A percentile compares a stretch with the other conserved stretches of the same genome.
Conservation (phyloP, 2,888 invertebrate genomes). For the Phortica okadai region DNA sequence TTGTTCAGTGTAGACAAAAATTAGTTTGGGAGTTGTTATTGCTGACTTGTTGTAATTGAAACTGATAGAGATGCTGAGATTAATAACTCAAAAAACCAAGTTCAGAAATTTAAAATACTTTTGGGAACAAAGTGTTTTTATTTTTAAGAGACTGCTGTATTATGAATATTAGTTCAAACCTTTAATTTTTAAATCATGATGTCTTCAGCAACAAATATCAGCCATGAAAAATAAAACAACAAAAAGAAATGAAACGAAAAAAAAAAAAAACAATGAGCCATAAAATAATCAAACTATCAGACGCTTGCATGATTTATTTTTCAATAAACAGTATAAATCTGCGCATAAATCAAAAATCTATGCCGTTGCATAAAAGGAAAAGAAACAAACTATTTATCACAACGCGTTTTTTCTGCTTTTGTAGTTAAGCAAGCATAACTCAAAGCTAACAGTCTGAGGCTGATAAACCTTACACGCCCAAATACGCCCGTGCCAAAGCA, state of each 20-base stretch:
- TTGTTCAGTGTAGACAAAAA: too few relatives aligned
- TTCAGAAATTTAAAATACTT: too few relatives aligned
- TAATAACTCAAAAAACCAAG: too few relatives aligned
- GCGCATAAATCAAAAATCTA: conserved; percentile 18
- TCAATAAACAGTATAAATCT: conserved; percentile 23
- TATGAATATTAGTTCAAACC: too few relatives aligned
- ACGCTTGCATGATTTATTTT: conserved; percentile 31
- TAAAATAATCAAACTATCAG: conserved; percentile 26
- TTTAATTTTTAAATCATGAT: too few relatives aligned
- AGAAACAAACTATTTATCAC: neutral
- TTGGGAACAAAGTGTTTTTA: too few relatives aligned
- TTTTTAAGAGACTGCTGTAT: too few relatives aligned
- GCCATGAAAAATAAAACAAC: neutral
- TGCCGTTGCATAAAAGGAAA: neutral
- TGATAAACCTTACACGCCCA: conserved; percentile 11
- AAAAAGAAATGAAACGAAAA: neutral
- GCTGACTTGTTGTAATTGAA: too few relatives aligned
- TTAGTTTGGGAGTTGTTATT: too few relatives aligned
- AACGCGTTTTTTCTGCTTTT: neutral
- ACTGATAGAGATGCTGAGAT: too few relatives aligned
- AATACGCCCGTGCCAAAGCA: neutral
- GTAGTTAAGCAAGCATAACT: conserved; percentile 27
- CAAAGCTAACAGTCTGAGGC: neutral
- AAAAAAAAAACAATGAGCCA: neutral
- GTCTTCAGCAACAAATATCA: neutral